Evolutionary conservation across 1,140 invertebrate species (phyloP), one percentile per base, ranked within the genome.

Genomic region (Drosophila kohkoa): DNA sequence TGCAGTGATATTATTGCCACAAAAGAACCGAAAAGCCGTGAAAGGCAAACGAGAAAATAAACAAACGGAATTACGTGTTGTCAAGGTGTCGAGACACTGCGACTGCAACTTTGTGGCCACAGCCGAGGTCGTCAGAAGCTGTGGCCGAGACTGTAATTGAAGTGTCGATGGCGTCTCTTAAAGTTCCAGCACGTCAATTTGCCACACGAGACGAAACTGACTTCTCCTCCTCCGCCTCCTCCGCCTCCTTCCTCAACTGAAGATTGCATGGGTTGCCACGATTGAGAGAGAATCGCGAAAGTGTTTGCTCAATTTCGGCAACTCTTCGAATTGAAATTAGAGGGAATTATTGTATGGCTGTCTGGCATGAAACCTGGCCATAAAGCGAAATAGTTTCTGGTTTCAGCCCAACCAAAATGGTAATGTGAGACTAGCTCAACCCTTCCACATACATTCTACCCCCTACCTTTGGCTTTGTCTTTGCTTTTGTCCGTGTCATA

Each of bases 301-400:
- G 85, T 88, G 85, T 89, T 88, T 89, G 85, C 81, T 88, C 85
- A 88, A 89, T 88, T 88, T 85, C 71, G 52, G 71, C 41, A 43
- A 43, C 81, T 77, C 81, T 81, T 41, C 57, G 66, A 68, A 81
- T 76, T 81, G 85, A 43, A 43, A 88, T 89, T 88, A 88, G 62
- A 78, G 85, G 62, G 65, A 89, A 88, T 88, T 88, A 88, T 88
- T 89, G 77, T 83, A 88, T 80, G 85, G 74, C 85, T 85, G 68
- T 62, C 66, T 89, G 68, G 85, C 85, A 88, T 88, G 85, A 85
- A 85, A 85, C 63, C 43, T 66, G 73, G 70, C 78, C 83, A 78
- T 88, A 89, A 88, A 79, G 77, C 69, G 43, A 75, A 87, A 87
- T 75, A 63, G 83, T 80, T 88, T 87, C 82, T 88, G 83, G 76